A percentile compares a stretch with the other conserved stretches of the same genome.
Conservation (phyloP, 2,888 invertebrate species). For the Sipha maydis region DNA sequence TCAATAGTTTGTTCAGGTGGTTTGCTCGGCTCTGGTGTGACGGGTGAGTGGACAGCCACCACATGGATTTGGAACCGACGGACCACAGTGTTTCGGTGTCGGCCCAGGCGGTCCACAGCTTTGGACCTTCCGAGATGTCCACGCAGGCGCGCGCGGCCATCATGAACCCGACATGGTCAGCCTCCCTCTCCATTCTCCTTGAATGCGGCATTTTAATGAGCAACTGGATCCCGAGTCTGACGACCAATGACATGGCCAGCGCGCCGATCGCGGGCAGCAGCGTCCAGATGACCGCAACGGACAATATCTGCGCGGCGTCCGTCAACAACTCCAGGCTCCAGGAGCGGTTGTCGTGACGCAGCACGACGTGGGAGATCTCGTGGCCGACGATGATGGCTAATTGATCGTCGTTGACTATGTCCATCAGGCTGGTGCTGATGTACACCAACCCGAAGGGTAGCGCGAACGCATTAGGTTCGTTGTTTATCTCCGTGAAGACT, state of each 20-base stretch:
- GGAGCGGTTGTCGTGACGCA: not conserved
- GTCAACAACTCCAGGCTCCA: not conserved
- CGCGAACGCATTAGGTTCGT: not conserved
- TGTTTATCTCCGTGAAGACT: no score
- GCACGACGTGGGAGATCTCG: slow-evolving; percentile 5
- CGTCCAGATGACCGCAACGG: not conserved
- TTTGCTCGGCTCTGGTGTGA: not conserved
- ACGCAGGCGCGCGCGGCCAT: slow-evolving; percentile 26
- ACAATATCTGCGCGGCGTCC: not conserved
- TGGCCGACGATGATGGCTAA: not conserved
- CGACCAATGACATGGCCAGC: not conserved
- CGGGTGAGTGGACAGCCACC: not conserved
- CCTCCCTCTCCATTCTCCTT: slow-evolving; percentile 9
- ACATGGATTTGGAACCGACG: not conserved
- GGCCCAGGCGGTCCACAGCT: not conserved
- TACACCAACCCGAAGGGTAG: not conserved
- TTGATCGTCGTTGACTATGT: not conserved
- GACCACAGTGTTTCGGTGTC: no score
- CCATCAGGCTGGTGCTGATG: not conserved
- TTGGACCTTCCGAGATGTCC: not conserved
- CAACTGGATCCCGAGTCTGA: not conserved
- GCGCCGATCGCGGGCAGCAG: not conserved
- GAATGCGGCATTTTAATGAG: not conserved
- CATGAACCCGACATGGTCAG: slow-evolving; percentile 7
- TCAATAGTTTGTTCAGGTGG: not conserved